Conservation (phyloP, 2,888 invertebrate species). For the Drosophila lacicola region DNA sequence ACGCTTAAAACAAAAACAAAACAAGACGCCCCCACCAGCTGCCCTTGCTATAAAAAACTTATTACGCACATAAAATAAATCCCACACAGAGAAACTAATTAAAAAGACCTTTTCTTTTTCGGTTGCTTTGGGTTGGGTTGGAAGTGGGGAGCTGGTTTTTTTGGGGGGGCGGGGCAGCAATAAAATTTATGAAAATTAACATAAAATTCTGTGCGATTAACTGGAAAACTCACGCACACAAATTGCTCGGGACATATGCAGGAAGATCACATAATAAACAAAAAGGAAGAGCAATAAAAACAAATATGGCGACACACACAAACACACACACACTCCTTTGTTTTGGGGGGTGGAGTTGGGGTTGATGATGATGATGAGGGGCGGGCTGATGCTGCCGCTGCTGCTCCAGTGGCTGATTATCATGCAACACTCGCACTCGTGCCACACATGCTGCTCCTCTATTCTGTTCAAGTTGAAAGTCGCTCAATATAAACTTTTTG, state of each 20-base stretch:
- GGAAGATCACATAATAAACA: conserved; percentile 78
- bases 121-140: neutral
- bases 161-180: conserved; percentile 58
- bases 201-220: conserved; percentile 83
- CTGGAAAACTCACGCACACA: conserved; percentile 67
- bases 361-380: conserved; percentile 41
- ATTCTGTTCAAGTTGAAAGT: conserved; percentile 46
- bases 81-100: conserved; percentile 78
- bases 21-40: conserved; percentile 6
- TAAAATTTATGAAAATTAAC: conserved; percentile 83
- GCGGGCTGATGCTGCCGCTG: conserved; percentile 16
- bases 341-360: conserved; percentile 2
- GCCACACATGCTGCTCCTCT: conserved; percentile 56
- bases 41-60: conserved; percentile 51
- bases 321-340: conserved; percentile 1
- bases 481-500: conserved; percentile 61
- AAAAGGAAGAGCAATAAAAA: conserved; percentile 77
- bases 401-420: conserved; percentile 62
- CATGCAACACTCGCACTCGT: conserved; percentile 65
- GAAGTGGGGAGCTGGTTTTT: conserved; percentile 4
- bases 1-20: conserved; percentile 64
- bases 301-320: conserved; percentile 77
- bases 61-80: conserved; percentile 69
- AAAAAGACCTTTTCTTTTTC: conserved; percentile 68
- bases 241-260: conserved; percentile 68